Evolutionary conservation across 1,140 invertebrate species (phyloP), one percentile per base, ranked within the genome.

Genomic region (Atopsyche davidsoni): DNA sequence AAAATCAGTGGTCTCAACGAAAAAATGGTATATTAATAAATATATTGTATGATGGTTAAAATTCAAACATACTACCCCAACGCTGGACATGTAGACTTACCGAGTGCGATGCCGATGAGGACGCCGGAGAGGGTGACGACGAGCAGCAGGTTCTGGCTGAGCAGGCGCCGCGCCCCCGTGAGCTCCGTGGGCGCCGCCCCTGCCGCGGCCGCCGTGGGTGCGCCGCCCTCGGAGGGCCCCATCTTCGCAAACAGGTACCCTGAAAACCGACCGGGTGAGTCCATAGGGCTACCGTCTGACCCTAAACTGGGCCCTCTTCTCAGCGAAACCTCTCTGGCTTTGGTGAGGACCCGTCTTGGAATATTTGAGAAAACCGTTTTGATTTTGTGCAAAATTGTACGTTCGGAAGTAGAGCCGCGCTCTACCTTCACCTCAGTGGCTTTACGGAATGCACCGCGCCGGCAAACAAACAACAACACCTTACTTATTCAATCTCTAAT

Each of bases 71-170:
- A n/a, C n/a, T n/a, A n/a, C n/a, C n/a, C n/a, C n/a, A n/a, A n/a
- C n/a, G n/a, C n/a, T n/a, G n/a, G n/a, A n/a, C n/a, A n/a, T n/a
- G n/a, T n/a, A n/a, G n/a, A 25, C 75, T 80, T 66, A 85, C 88
- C 88, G 43, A 88, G 62, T 55, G 80, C 69, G 21, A 88, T 77
- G 21, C 87, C 87, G 18, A 82, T 68, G 32, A 88, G 52, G 2
- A 91, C 88, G 13, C 87, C 87, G 16, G 80, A 79, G 41, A 90
- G 70, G 9, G 87, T 91, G 40, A 86, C 76, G 34, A 90, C 69
- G 44, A 91, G 76, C 60, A 91, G 79, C 3, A 86, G 76, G 65
- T 91, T 90, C 34, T 87, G 82, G 34, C 73, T 68, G 32, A 87
- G 70, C 79, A 83, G 86, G 59, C 81, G 82, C 53, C 72, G 75